Conservation (phyloP, 2,888 invertebrate genomes). For the Aquatica leii region DNA sequence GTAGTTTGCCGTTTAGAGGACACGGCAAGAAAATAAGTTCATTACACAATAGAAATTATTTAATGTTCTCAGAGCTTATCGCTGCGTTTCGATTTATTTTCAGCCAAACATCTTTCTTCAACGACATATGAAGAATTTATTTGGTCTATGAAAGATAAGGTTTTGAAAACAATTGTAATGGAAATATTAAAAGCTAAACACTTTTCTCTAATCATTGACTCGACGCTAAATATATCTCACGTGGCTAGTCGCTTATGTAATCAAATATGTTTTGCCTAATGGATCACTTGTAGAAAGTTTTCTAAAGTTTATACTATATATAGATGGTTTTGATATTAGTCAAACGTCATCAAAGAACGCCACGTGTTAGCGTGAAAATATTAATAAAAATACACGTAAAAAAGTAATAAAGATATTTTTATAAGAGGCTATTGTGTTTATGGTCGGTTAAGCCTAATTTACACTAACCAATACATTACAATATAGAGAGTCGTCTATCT, state of each 20-base stretch:
- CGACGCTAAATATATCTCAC: too few relatives aligned
- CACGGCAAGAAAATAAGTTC: not conserved
- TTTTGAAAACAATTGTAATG: not conserved
- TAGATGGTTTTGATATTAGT: too few relatives aligned
- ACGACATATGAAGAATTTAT: too few relatives aligned
- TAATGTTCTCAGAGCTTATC: not conserved
- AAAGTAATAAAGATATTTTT: too few relatives aligned
- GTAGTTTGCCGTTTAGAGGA: too few relatives aligned
- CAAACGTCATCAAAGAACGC: too few relatives aligned
- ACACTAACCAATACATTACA: not conserved
- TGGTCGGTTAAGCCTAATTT: not conserved
- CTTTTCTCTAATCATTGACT: too few relatives aligned
- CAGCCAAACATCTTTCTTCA: too few relatives aligned
- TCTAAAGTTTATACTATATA: not conserved
- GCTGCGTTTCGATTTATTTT: too few relatives aligned
- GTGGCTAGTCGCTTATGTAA: not conserved
- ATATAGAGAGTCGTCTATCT: not conserved
- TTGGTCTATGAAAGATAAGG: not conserved
- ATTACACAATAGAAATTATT: not conserved
- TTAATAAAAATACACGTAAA: too few relatives aligned
- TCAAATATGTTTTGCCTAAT: not conserved
- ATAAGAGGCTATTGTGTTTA: too few relatives aligned
- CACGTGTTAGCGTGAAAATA: too few relatives aligned
- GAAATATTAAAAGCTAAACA: not conserved
- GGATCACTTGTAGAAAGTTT: not conserved